Evolutionary conservation across 2,113 vertebrate species (phyloP).

Genomic region (Pangasianodon gigas): DNA sequence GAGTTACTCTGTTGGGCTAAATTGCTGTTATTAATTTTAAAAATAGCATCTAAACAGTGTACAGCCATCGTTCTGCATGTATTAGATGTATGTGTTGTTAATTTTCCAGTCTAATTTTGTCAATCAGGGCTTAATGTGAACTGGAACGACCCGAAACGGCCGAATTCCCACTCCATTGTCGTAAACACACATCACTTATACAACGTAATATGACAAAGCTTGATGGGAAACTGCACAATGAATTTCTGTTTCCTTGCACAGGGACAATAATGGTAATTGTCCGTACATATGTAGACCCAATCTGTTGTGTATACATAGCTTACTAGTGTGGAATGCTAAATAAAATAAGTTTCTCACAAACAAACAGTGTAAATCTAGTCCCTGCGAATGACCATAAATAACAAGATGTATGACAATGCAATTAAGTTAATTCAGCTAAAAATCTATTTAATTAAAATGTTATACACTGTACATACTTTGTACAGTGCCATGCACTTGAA

Average conservation of each 20-base stretch:
- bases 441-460: too few species aligned
- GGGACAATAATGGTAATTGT: neutral
- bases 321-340: too few species aligned
- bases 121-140: neutral
- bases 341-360: neutral
- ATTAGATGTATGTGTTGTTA: too few species aligned
- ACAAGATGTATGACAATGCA: neutral
- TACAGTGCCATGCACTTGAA: too few species aligned
- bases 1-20: neutral
- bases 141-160: neutral
- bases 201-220: neutral
- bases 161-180: neutral
- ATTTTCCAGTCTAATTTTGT: neutral
- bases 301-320: neutral
- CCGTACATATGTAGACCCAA: neutral
- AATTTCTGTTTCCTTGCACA: neutral
- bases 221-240: too few species aligned
- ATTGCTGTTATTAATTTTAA: neutral
- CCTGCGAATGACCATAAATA: neutral
- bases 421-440: too few species aligned
- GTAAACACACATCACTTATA: neutral
- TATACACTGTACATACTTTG: too few species aligned
- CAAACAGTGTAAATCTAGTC: neutral
- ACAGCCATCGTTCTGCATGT: neutral
- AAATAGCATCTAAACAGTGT: neutral